Conservation (phyloP, 2,888 invertebrate species). For the Gymnoscelis rufifasciata region DNA sequence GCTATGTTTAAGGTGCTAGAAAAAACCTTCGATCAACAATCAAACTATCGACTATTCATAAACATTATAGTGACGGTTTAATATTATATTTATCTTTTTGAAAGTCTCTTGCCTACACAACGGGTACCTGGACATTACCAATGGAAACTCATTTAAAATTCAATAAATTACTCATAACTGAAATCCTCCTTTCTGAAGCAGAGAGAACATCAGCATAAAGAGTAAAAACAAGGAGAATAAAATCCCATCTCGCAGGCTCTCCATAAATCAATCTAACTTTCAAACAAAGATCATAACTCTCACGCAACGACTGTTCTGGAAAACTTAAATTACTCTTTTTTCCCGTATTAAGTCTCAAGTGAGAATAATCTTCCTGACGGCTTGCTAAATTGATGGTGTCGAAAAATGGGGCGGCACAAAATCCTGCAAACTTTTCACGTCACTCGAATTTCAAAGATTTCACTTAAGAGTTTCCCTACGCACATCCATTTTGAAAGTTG, state of each 20-base stretch:
- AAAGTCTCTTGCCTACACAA: neutral
- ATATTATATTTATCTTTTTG: no score
- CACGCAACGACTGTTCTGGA: conserved; percentile 66
- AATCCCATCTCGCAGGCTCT: conserved; percentile 39
- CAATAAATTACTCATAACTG: no score
- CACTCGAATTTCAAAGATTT: conserved; percentile 58
- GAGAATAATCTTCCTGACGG: conserved; percentile 79
- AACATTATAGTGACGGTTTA: no score
- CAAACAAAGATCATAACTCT: conserved; percentile 76
- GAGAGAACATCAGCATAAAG: conserved; percentile 1
- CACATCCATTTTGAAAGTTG: conserved; percentile 74
- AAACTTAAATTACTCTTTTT: conserved; percentile 79
- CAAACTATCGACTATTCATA: no score
- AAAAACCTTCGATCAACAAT: no score
- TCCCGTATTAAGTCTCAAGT: conserved; percentile 67
- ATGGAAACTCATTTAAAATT: no score
- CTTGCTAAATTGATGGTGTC: conserved; percentile 75
- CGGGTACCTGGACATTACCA: neutral
- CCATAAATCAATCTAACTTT: conserved; percentile 77
- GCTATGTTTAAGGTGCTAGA: no score
- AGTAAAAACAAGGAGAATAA: conserved; percentile 3
- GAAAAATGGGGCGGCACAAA: conserved; percentile 63
- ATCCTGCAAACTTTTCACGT: conserved; percentile 73
- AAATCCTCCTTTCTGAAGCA: neutral
- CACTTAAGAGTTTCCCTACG: conserved; percentile 67